Percentiles rank a stretch among this genome's conserved stretches.
Conservation (phyloP, 1,140 invertebrate genomes). For the Rhyzopertha dominica region DNA sequence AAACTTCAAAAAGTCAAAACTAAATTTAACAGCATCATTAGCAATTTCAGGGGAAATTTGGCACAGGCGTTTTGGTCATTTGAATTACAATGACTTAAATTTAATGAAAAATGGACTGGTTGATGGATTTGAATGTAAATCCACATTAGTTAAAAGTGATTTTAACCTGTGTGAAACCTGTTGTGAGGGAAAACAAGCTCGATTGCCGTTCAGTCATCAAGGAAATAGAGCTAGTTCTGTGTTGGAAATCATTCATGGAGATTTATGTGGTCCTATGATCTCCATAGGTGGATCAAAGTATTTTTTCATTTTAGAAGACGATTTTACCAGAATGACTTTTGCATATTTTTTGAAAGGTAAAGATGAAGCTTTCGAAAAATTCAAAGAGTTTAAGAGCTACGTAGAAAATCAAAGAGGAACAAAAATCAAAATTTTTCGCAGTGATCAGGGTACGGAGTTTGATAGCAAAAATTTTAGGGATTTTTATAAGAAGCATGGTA, state of each 20-base stretch:
- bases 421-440: conserved; percentile 35
- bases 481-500: conserved; percentile 29
- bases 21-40: conserved; percentile 21
- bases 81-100: conserved; percentile 24
- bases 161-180: conserved; percentile 31
- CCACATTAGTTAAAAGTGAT: conserved; percentile 7
- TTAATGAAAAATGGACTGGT: conserved; percentile 22
- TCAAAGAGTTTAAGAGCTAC: conserved; percentile 31
- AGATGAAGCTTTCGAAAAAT: conserved; percentile 27
- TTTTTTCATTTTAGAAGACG: conserved; percentile 41
- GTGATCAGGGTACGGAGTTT: conserved; percentile 33
- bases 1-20: conserved; percentile 2
- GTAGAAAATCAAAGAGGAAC: conserved; percentile 32
- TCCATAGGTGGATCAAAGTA: conserved; percentile 32
- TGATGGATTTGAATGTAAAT: conserved; percentile 20
- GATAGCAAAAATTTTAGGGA: conserved; percentile 25
- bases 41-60: conserved; percentile 17
- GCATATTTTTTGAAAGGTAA: conserved; percentile 43
- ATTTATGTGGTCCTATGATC: conserved; percentile 38
- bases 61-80: conserved; percentile 33
- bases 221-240: conserved; percentile 21
- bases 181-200: conserved; percentile 34
- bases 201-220: conserved; percentile 29
- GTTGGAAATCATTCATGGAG: conserved; percentile 23
- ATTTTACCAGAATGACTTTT: conserved; percentile 38